A percentile compares a stretch with the other conserved stretches of the same genome.
phyloP scores from a whole-genome alignment of 2,113 vertebrate species.

The Tylochromis polylepis region DNA sequence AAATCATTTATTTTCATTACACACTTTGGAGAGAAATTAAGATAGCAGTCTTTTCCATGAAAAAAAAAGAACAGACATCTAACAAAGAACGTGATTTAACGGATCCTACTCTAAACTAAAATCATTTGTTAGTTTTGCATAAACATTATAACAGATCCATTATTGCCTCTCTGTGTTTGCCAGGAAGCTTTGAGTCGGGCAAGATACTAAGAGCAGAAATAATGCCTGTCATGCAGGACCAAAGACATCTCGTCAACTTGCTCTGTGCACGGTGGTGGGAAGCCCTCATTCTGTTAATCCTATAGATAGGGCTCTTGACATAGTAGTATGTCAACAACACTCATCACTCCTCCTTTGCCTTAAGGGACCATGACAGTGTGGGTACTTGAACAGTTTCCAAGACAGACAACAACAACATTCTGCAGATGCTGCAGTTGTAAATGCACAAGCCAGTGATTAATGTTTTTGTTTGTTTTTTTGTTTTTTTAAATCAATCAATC shows the following conservation, averaged over 20 bases:
- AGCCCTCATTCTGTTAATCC: not conserved
- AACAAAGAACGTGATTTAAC: not conserved
- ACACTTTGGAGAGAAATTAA: not conserved
- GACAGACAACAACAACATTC: not conserved
- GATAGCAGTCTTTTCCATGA: not conserved
- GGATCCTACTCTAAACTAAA: no score
- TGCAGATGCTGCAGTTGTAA: not conserved
- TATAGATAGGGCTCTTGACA: not conserved
- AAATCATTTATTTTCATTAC: not conserved
- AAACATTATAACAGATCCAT: not conserved
- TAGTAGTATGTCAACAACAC: constrained; percentile 9
- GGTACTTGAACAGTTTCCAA: not conserved
- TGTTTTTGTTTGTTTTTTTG: no score
- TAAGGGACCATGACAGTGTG: not conserved
- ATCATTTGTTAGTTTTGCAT: not conserved
- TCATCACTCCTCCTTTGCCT: not conserved
- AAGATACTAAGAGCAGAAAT: not conserved
- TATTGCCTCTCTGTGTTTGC: not conserved
- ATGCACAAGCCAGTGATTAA: not conserved
- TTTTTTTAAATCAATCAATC: no score
- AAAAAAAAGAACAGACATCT: not conserved
- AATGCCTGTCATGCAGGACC: constrained; percentile 1
- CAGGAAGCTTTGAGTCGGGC: not conserved
- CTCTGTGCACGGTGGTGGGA: not conserved
- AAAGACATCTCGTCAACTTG: not conserved